Conservation (phyloP, 2,888 invertebrate species). For the Scaptomyza polygonia region DNA sequence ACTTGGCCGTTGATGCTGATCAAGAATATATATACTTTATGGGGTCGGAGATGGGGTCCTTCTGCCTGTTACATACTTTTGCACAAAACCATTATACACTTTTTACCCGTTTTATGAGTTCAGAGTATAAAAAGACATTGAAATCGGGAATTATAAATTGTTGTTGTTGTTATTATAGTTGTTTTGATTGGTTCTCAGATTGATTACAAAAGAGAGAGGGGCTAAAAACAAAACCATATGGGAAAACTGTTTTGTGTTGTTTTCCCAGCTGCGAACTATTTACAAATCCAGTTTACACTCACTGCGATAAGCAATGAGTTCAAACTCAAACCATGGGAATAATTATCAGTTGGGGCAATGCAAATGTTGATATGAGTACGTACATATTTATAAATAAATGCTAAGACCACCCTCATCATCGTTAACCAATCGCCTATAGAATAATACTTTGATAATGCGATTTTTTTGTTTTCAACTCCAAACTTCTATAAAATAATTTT, state of each 20-base stretch:
- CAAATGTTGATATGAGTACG: background rate
- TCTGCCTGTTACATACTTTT: no score
- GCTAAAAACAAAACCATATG: conserved; percentile 25
- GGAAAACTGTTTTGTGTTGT: conserved; percentile 19
- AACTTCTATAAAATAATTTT: no score
- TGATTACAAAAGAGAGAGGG: conserved; percentile 1
- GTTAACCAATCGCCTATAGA: no score
- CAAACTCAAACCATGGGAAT: conserved; percentile 16
- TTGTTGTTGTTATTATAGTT: conserved; percentile 7
- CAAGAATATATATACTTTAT: no score
- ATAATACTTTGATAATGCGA: no score
- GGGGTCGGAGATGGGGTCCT: no score
- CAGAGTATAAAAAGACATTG: conserved; percentile 9
- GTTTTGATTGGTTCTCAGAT: conserved; percentile 25
- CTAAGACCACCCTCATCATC: no score
- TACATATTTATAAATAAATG: no score
- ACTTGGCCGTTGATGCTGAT: no score
- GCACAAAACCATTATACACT: no score
- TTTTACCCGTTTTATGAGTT: no score
- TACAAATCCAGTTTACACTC: conserved; percentile 15
- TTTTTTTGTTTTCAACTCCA: no score
- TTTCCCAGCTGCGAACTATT: conserved; percentile 41
- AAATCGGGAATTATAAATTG: conserved; percentile 5
- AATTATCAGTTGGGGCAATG: conserved; percentile 1
- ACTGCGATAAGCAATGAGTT: conserved; percentile 36